Base-by-base conservation (phyloP, 2,888 invertebrate genomes). In the Dryobota labecula region DNA sequence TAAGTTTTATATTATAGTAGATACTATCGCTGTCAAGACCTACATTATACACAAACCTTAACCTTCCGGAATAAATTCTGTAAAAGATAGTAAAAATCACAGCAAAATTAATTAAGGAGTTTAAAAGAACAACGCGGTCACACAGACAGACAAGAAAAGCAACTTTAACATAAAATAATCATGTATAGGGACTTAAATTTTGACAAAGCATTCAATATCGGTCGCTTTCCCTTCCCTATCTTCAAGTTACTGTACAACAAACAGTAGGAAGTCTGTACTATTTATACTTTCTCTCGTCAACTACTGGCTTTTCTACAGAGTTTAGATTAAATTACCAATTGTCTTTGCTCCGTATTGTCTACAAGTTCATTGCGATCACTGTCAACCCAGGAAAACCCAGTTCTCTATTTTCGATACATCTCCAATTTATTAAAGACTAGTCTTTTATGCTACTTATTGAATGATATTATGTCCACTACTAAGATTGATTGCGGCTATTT, bases 281-380 rank as follows among this genome's bases (percentile, higher is more conserved):
- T 93, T 92, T 93, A 90, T 81, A 92, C 93, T 93, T 93, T 94
- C 93, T 86, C 90, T 79, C 70, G 73, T 43, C 62, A 89, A 92
- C 92, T 92, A 90, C 91, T 89, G 90, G 88, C 79, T 88, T 88
- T 84, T 84, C 86, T 78, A 84, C 85, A 80, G 84, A 88, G 85
- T 88, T 88, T 83, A 86, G 88, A 91, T 92, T 90, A 86, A 87
- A 87, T 90, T 90, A 88, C 86, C 78, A 83, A 81, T 86, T 84
- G 82, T 81, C 85, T 87, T 86, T 86, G 84, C 83, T 83, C 87
- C 83, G 88, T 84, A 89, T 92, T 91, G 91, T 91, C 89, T 89
- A 86, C 69, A 54, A 85, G 83, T 80, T 62, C n/a, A 62, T 75
- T 78, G 70, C 67, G 27, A 68, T 51, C 58, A 60, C 53, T 36